Evolutionary conservation across 2,113 vertebrate genomes (phyloP).

Genomic region (Phalacrocorax aristotelis): DNA sequence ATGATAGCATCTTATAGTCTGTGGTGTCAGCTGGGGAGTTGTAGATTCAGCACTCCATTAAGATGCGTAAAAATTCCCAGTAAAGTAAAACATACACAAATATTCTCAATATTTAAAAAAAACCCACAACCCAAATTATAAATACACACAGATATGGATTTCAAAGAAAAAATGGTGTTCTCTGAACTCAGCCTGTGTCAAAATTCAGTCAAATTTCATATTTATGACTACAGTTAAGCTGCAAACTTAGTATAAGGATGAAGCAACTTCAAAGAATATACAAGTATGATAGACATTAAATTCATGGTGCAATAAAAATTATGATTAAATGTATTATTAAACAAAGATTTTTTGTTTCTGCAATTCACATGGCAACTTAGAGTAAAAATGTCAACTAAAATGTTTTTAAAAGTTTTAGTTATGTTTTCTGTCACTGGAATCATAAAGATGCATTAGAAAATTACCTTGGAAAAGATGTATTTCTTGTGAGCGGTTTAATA

Average conservation of each 20-base stretch:
- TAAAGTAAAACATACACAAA: conserved; percentile 34
- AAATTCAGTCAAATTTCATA: not conserved
- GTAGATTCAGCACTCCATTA: not conserved
- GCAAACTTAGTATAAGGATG: not conserved
- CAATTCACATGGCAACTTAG: not conserved
- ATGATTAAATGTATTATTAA: not conserved
- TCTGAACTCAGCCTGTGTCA: not conserved
- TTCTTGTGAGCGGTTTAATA: not conserved
- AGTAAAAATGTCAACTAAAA: conserved; percentile 1
- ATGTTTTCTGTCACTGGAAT: not conserved
- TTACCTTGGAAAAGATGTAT: conserved; percentile 29
- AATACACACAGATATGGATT: not conserved
- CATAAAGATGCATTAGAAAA: not conserved
- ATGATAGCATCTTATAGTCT: not conserved
- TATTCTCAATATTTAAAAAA: not conserved
- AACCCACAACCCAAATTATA: not conserved
- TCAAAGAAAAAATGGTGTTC: not conserved
- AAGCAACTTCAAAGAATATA: not conserved
- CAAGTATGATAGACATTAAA: not conserved
- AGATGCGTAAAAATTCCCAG: conserved; percentile 23
- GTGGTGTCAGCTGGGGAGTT: not conserved
- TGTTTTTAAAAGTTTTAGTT: not conserved
- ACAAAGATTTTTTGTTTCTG: not conserved
- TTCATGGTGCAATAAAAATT: not conserved
- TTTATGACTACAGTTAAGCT: not conserved